Percentiles rank a stretch among this genome's conserved stretches.
phyloP scores from a whole-genome alignment of 2,113 vertebrate species.

The Poecilia latipinna region DNA sequence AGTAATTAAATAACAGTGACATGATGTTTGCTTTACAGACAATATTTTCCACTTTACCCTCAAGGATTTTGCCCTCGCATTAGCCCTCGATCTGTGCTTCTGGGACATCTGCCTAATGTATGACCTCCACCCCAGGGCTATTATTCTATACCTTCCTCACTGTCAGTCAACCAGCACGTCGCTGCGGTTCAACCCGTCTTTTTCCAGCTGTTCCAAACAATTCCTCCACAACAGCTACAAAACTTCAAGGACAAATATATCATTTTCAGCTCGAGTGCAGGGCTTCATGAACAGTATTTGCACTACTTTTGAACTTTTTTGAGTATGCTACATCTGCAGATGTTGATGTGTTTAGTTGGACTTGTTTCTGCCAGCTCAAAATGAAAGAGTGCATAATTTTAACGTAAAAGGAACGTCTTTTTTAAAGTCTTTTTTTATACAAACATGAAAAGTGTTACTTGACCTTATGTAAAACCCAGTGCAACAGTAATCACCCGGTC shows the following conservation, averaged over 20 bases:
- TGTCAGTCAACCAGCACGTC: constrained; percentile 23
- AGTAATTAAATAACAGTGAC: not conserved
- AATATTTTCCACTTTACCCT: constrained; percentile 39
- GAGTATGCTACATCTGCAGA: not conserved
- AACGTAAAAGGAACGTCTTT: not conserved
- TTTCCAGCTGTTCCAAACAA: constrained; percentile 34
- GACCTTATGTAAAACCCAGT: not conserved
- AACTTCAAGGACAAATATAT: not conserved
- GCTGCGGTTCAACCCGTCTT: not conserved
- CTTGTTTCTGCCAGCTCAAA: too few relatives aligned
- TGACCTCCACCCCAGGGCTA: constrained; percentile 23
- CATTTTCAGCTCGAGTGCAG: not conserved
- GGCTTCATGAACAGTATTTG: not conserved
- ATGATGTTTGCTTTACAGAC: constrained; percentile 46
- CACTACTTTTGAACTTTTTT: not conserved
- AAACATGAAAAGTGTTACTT: not conserved
- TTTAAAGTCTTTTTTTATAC: not conserved
- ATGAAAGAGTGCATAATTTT: not conserved
- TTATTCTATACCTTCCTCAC: not conserved
- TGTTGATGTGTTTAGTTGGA: not conserved
- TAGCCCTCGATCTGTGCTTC: constrained; percentile 19
- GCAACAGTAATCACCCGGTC: not conserved
- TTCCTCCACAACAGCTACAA: not conserved
- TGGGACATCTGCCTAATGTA: constrained; percentile 12
- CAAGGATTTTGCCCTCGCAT: constrained; percentile 31